Conservation (phyloP, 2,797 vertebrate species). For the Anguilla megastoma region DNA sequence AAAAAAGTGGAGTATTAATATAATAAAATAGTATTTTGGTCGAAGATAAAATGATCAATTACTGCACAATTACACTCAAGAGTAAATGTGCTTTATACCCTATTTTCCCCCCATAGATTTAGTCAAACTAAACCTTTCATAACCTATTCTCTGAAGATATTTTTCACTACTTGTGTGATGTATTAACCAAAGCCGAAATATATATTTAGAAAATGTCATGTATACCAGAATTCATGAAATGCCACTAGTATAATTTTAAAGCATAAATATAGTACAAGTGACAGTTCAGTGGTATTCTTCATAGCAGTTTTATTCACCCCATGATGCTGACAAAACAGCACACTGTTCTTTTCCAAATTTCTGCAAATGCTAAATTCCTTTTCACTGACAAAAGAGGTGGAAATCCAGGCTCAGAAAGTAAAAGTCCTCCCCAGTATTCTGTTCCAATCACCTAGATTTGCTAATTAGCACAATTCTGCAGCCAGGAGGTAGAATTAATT, state of each 20-base stretch:
- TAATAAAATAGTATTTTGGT: background rate
- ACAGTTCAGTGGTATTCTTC: background rate
- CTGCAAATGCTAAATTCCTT: background rate
- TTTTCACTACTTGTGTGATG: background rate
- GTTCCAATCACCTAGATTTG: no score
- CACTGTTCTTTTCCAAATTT: background rate
- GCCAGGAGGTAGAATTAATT: no score
- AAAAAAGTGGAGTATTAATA: background rate
- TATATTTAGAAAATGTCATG: background rate
- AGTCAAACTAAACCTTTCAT: background rate
- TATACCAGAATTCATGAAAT: background rate
- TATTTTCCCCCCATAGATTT: background rate
- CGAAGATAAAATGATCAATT: background rate
- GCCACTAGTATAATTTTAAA: background rate
- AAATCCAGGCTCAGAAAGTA: no score
- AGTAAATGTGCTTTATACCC: background rate
- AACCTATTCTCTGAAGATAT: background rate
- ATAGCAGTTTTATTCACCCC: background rate
- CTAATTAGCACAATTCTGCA: no score
- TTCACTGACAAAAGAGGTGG: background rate
- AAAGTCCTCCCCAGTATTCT: no score
- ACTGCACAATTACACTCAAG: background rate
- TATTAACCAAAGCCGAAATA: background rate
- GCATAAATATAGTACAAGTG: background rate
- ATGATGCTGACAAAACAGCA: background rate